A percentile compares a stretch with the other conserved stretches of the same genome.
These are phyloP conservation scores for Dipodomys stephensi DNA, from an alignment of 2,113 vertebrate species.

Conservation along the genomic window DNA sequence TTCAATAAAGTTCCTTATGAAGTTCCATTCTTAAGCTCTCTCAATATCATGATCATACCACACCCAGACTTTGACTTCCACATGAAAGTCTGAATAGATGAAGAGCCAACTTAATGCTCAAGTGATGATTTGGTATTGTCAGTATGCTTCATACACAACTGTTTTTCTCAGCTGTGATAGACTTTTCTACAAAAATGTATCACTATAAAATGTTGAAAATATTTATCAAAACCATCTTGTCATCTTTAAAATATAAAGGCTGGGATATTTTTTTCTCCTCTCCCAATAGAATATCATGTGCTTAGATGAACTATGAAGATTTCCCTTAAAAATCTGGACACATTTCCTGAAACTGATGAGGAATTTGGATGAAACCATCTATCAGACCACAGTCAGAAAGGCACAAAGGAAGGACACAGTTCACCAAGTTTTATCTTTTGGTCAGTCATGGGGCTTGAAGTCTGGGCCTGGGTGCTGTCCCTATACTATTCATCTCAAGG, in stretches of 20 bases:
- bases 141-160: conserved; percentile 37
- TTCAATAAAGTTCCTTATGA: conserved; percentile 48
- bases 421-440: not conserved
- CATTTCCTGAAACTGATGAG: conserved; percentile 8
- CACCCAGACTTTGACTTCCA: conserved; percentile 27
- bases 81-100: conserved; percentile 3
- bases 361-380: conserved; percentile 55
- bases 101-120: not conserved
- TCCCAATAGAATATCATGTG: conserved; percentile 26
- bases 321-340: conserved; percentile 28
- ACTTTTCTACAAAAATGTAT: conserved; percentile 49
- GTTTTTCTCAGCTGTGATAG: conserved; percentile 60
- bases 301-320: conserved; percentile 44
- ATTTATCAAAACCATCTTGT: conserved; percentile 63
- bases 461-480: too few relatives aligned
- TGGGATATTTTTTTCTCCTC: not conserved
- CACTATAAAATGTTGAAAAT: conserved; percentile 66
- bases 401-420: not conserved
- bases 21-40: conserved; percentile 54
- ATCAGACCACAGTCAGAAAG: conserved; percentile 4
- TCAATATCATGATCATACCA: not conserved
- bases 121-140: conserved; percentile 50
- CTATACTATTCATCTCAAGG: too few relatives aligned
- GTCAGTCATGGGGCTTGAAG: too few relatives aligned
- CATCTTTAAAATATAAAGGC: conserved; percentile 53